Evolutionary conservation across 2,113 vertebrate species (phyloP).

Genomic region (Microtus montanus): DNA sequence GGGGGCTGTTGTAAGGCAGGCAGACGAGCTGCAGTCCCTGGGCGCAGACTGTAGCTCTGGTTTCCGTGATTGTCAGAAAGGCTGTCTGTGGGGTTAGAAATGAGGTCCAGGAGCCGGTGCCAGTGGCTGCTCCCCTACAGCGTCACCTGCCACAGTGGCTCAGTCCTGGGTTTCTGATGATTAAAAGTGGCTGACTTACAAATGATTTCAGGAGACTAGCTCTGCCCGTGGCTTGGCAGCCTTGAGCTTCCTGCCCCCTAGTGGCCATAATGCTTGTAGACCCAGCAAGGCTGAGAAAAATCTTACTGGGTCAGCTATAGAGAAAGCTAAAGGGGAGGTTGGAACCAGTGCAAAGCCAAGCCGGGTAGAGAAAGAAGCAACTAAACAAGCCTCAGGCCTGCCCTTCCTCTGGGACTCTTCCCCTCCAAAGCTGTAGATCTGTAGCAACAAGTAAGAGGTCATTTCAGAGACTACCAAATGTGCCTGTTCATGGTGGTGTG

Average conservation of each 20-base stretch:
- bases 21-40: not conserved
- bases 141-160: not conserved
- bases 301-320: not conserved
- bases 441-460: not conserved
- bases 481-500: no score
- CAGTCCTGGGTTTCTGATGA: not conserved
- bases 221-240: not conserved
- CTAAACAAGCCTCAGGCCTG: not conserved
- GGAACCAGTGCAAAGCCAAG: not conserved
- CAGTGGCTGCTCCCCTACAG: not conserved
- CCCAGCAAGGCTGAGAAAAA: not conserved
- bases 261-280: not conserved
- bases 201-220: not conserved
- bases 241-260: conserved; percentile 50
- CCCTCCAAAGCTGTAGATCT: not conserved
- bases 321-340: not conserved
- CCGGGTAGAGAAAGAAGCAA: not conserved
- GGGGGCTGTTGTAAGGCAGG: not conserved
- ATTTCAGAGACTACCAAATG: not conserved
- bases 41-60: not conserved
- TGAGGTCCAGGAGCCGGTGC: not conserved
- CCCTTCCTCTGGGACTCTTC: not conserved
- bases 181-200: not conserved
- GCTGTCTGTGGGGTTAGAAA: not conserved
- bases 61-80: not conserved